A percentile compares a stretch with the other conserved stretches of the same genome.
phyloP scores from a whole-genome alignment of 2,888 invertebrate species.

The Cataglyphis rosenhaueri region DNA sequence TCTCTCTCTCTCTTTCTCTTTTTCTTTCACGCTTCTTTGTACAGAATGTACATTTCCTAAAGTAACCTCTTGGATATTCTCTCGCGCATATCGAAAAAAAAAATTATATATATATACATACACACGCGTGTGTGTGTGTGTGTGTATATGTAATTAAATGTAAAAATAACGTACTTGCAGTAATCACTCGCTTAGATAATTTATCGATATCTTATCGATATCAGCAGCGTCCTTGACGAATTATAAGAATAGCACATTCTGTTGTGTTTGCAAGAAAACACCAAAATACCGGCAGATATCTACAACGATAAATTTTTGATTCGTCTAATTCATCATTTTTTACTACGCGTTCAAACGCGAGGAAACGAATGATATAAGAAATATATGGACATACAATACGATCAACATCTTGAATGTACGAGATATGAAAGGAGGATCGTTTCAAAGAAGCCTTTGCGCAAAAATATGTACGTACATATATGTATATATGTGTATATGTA shows the following conservation, averaged over 20 bases:
- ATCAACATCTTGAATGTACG: neutral
- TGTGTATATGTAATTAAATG: conserved; percentile 1
- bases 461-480: too few relatives aligned
- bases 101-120: too few relatives aligned
- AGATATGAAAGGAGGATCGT: neutral
- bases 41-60: neutral
- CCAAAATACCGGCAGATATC: neutral
- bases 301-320: neutral
- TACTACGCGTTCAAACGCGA: conserved; percentile 17
- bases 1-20: neutral
- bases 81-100: neutral
- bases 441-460: neutral
- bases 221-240: neutral
- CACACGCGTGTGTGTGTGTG: too few relatives aligned
- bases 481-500: too few relatives aligned
- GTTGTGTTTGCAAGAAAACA: neutral
- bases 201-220: neutral
- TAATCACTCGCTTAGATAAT: neutral
- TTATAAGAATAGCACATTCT: neutral
- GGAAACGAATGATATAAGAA: conserved; percentile 6
- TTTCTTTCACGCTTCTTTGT: neutral
- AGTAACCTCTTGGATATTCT: conserved; percentile 3
- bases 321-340: neutral
- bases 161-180: conserved; percentile 26
- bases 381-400: neutral